These are phyloP conservation scores for Neodiprion lecontei DNA, from an alignment of 1,140 invertebrate species.

Conservation along the genomic window DNA sequence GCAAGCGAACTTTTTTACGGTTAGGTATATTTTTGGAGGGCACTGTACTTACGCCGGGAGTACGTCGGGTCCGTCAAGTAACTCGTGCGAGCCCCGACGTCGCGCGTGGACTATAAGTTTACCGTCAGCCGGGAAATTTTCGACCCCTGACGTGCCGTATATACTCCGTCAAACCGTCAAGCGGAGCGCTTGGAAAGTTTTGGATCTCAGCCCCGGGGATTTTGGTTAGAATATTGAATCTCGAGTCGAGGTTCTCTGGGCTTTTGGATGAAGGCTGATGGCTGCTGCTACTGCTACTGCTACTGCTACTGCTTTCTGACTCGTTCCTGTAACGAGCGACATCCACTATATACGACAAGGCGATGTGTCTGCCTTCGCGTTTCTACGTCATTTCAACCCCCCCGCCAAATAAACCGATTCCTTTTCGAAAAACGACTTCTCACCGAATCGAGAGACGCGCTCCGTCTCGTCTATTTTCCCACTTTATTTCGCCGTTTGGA, in stretches of 20 bases:
- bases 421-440: background rate
- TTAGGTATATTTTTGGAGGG: background rate
- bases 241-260: constrained; percentile 52
- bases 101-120: constrained; percentile 55
- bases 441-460: too few relatives aligned
- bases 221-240: constrained; percentile 64
- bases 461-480: too few relatives aligned
- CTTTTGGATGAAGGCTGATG: constrained; percentile 5
- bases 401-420: background rate
- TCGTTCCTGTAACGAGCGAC: background rate
- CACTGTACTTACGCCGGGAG: constrained; percentile 24
- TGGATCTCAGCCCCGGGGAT: constrained; percentile 56
- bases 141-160: constrained; percentile 1
- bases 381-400: constrained; percentile 4
- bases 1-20: too few relatives aligned
- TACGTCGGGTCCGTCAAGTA: constrained; percentile 54
- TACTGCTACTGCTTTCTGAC: background rate
- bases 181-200: constrained; percentile 52
- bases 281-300: constrained; percentile 1
- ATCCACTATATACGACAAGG: background rate
- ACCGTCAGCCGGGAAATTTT: constrained; percentile 37
- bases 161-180: constrained; percentile 33
- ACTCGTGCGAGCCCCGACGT: constrained; percentile 37
- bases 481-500: too few relatives aligned
- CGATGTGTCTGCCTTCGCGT: background rate